A percentile compares a stretch with the other conserved stretches of the same genome.
Conservation (phyloP, 2,888 invertebrate species). For the Zaprionus obscuricornis region DNA sequence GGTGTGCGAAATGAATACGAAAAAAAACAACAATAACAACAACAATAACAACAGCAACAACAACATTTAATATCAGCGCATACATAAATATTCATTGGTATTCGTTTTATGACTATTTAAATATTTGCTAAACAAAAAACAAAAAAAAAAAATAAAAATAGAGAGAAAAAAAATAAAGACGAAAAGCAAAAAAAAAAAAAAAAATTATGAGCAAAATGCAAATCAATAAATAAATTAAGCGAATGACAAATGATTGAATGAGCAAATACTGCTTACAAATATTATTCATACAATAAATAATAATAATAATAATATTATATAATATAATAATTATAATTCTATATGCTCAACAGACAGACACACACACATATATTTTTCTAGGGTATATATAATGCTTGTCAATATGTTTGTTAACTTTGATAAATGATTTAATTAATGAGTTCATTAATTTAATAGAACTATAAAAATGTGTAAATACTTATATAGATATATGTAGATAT, state of each 20-base stretch:
- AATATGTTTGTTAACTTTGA: slow-evolving; percentile 12
- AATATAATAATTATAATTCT: slow-evolving; percentile 7
- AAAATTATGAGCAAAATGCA: slow-evolving; percentile 21
- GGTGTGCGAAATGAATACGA: slow-evolving; percentile 52
- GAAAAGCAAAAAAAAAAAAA: background rate
- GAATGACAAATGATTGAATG: slow-evolving; percentile 39
- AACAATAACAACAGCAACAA: too few relatives aligned
- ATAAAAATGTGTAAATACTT: too few relatives aligned
- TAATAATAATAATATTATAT: slow-evolving; percentile 3
- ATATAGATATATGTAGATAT: background rate
- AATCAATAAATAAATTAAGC: slow-evolving; percentile 54
- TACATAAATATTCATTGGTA: background rate
- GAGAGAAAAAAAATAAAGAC: too few relatives aligned
- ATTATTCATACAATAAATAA: background rate
- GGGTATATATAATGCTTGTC: slow-evolving; percentile 3
- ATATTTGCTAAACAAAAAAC: too few relatives aligned
- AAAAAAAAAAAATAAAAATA: too few relatives aligned
- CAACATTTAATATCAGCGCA: background rate
- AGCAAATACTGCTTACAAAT: background rate
- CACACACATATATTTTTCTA: too few relatives aligned
- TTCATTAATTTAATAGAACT: slow-evolving; percentile 27
- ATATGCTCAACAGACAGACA: too few relatives aligned
- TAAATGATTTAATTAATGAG: slow-evolving; percentile 37
- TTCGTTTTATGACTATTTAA: too few relatives aligned
- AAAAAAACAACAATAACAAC: too few relatives aligned